A percentile compares a stretch with the other conserved stretches of the same genome.
These are phyloP conservation scores for Helogale parvula DNA, from an alignment of 2,113 vertebrate genomes.

Conservation along the genomic window DNA sequence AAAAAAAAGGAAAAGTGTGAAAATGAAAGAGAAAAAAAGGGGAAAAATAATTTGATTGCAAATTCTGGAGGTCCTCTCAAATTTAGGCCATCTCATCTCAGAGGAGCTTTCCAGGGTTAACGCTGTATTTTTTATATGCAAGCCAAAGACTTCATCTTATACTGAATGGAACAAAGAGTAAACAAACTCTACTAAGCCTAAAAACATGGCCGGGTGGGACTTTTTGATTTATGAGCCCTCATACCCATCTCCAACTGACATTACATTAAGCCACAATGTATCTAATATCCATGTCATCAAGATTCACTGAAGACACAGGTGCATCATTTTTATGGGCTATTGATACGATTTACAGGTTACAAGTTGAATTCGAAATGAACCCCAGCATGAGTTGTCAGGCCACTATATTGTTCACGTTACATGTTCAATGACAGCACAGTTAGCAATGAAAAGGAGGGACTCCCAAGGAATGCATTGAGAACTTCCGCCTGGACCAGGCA, in stretches of 20 bases:
- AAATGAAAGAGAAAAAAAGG: background rate
- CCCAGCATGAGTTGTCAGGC: accelerated
- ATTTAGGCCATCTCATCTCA: background rate
- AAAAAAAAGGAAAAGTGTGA: background rate
- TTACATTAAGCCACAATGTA: background rate
- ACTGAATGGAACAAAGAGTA: background rate
- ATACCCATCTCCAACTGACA: background rate
- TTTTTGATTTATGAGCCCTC: background rate
- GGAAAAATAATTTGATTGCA: background rate
- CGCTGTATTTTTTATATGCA: background rate
- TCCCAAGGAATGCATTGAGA: background rate
- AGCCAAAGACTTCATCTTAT: background rate
- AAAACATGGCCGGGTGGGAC: background rate
- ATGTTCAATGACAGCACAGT: background rate
- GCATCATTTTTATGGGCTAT: background rate
- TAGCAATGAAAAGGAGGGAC: background rate
- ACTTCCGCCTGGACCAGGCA: background rate
- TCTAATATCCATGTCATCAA: background rate
- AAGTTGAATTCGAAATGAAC: background rate
- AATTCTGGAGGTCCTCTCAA: background rate
- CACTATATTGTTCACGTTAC: background rate
- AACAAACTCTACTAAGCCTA: background rate
- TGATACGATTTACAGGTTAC: background rate
- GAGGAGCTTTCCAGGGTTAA: background rate
- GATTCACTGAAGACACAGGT: background rate